Percentiles rank a stretch among this genome's conserved stretches.
Conservation (phyloP, 2,888 invertebrate species). For the Cephus sareptanus region DNA sequence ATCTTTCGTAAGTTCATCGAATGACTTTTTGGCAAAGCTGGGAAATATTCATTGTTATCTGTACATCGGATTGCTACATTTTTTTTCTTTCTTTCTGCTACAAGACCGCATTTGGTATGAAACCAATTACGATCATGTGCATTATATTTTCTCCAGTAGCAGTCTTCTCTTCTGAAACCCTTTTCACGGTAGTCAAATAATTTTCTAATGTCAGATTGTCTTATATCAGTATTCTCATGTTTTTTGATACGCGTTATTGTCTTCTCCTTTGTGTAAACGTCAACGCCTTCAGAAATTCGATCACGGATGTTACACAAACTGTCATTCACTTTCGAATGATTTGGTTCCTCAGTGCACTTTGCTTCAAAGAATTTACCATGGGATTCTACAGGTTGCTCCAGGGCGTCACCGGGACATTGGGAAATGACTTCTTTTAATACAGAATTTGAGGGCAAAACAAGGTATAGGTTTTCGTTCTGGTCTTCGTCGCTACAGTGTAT, state of each 20-base stretch:
- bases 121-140: conserved; percentile 28
- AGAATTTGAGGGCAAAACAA: conserved; percentile 25
- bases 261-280: conserved; percentile 26
- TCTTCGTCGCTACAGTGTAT: conserved; percentile 30
- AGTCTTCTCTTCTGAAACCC: conserved; percentile 24
- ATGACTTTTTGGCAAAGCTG: conserved; percentile 37
- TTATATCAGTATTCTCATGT: conserved; percentile 11
- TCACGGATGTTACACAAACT: conserved; percentile 19
- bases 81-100: conserved; percentile 21
- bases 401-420: conserved; percentile 19
- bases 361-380: not conserved
- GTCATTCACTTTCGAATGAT: not conserved
- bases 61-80: conserved; percentile 20
- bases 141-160: conserved; percentile 27
- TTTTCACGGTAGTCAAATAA: conserved; percentile 36
- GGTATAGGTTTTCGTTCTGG: conserved; percentile 31
- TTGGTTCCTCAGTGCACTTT: not conserved
- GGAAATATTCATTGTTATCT: conserved; percentile 31
- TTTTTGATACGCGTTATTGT: conserved; percentile 25
- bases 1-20: conserved; percentile 23
- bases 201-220: conserved; percentile 16
- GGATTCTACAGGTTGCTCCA: not conserved
- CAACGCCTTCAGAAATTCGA: conserved; percentile 23
- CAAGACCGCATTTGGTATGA: conserved; percentile 26
- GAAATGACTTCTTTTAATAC: conserved; percentile 31